phyloP scores from a whole-genome alignment of 2,797 vertebrate species.

The Loris lydekkerianus region DNA sequence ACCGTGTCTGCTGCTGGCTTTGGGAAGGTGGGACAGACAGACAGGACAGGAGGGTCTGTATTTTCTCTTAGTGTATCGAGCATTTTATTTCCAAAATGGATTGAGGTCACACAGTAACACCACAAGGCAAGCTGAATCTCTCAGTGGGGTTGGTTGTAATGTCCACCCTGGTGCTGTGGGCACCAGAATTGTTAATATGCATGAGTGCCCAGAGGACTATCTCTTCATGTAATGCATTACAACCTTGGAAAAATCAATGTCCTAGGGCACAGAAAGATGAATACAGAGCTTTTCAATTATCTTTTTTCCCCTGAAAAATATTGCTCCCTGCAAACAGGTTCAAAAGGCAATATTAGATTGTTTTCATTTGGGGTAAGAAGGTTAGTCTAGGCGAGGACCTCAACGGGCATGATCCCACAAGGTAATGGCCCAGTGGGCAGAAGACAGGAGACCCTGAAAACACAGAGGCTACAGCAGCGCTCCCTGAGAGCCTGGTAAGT shows the following conservation, averaged over 20 bases:
- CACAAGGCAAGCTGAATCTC: constrained; percentile 57
- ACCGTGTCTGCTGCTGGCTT: background rate
- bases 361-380: constrained; percentile 75
- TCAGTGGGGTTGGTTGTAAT: constrained; percentile 47
- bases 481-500: constrained; percentile 3
- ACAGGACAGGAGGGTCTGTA: background rate
- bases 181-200: constrained; percentile 66
- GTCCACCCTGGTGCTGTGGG: constrained; percentile 29
- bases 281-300: constrained; percentile 74
- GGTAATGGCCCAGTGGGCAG: constrained; percentile 51
- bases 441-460: constrained; percentile 60
- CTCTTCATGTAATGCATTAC: constrained; percentile 62
- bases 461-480: constrained; percentile 54
- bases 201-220: constrained; percentile 35
- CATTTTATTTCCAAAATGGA: constrained; percentile 76
- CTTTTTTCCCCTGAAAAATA: constrained; percentile 56
- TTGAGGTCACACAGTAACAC: constrained; percentile 78
- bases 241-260: constrained; percentile 78
- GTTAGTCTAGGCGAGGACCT: constrained; percentile 63
- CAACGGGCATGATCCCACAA: background rate
- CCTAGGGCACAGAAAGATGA: constrained; percentile 69
- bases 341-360: constrained; percentile 49
- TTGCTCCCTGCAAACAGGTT: constrained; percentile 68
- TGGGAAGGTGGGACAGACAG: background rate
- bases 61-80: constrained; percentile 33